Evolutionary conservation across 1,140 invertebrate genomes (phyloP).

Genomic region (Drosophila arizonae): DNA sequence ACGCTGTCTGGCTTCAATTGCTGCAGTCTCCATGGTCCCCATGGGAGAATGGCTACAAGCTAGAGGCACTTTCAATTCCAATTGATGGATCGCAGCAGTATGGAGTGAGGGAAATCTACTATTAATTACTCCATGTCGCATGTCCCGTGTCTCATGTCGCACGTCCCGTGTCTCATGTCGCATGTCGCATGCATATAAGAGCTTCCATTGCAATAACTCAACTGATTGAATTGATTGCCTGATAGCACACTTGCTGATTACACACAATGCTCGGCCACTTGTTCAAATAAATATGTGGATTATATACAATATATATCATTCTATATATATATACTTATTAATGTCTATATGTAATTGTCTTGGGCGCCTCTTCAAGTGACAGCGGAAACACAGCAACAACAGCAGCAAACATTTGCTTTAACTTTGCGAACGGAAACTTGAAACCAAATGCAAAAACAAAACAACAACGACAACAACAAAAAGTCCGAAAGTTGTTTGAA

Average conservation of each 20-base stretch:
- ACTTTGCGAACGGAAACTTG: conserved; percentile 27
- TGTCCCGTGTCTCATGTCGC: conserved; percentile 5
- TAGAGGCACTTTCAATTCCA: conserved; percentile 27
- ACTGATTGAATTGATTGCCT: conserved; percentile 30
- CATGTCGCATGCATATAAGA: background rate
- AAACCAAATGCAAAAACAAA: conserved; percentile 15
- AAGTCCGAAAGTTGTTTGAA: conserved; percentile 38
- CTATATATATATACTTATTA: background rate
- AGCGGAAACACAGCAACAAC: conserved; percentile 27
- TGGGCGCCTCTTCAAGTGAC: background rate
- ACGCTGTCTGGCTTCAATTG: conserved; percentile 13
- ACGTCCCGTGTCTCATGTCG: background rate
- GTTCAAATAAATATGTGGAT: conserved; percentile 8
- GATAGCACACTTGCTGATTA: conserved; percentile 17
- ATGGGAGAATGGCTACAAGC: conserved; percentile 23
- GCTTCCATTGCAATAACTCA: conserved; percentile 15
- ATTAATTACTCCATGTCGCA: conserved; percentile 33
- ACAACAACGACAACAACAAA: background rate
- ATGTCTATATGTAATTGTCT: background rate
- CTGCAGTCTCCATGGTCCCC: conserved; percentile 3
- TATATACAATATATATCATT: background rate
- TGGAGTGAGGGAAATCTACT: background rate
- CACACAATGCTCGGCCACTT: conserved; percentile 1
- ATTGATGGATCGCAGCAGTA: background rate
- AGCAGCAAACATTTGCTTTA: conserved; percentile 13